These are phyloP conservation scores for Phoenoteleia sp. DNA, from an alignment of 2,888 invertebrate genomes.

Conservation along the genomic window DNA sequence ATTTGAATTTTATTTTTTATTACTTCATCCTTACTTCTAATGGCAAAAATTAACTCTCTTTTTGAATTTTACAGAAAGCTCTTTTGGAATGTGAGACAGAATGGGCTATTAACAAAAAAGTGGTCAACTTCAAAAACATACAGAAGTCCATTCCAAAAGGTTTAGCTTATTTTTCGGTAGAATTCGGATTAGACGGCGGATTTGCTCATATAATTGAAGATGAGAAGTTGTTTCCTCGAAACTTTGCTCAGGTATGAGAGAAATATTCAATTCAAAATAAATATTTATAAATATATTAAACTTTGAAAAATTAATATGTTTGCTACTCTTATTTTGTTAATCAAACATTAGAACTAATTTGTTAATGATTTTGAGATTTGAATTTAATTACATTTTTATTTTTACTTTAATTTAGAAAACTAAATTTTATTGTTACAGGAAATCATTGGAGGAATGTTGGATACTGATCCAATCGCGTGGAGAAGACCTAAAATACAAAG, in stretches of 20 bases:
- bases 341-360: too few species aligned
- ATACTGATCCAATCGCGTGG: conserved; percentile 95
- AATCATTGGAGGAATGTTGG: conserved; percentile 98
- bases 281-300: too few species aligned
- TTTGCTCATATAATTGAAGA: conserved; percentile 99
- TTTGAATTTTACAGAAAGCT: conserved; percentile 90
- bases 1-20: background rate
- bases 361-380: too few species aligned
- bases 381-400: conserved; percentile 8
- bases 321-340: too few species aligned
- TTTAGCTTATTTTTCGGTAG: conserved; percentile 97
- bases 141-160: conserved; percentile 96
- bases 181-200: conserved; percentile 96
- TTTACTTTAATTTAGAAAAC: too few species aligned
- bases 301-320: too few species aligned
- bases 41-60: background rate
- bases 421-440: conserved; percentile 88
- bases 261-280: too few species aligned
- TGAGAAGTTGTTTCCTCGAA: conserved; percentile 93
- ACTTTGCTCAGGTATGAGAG: conserved; percentile 96
- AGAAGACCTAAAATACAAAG: conserved; percentile 93
- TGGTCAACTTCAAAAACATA: conserved; percentile 92
- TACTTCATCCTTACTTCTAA: too few species aligned
- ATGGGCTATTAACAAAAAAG: conserved; percentile 98
- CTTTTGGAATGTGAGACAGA: conserved; percentile 97